Base-by-base conservation (phyloP, 2,113 vertebrate genomes). In the Glaucomys volans region DNA sequence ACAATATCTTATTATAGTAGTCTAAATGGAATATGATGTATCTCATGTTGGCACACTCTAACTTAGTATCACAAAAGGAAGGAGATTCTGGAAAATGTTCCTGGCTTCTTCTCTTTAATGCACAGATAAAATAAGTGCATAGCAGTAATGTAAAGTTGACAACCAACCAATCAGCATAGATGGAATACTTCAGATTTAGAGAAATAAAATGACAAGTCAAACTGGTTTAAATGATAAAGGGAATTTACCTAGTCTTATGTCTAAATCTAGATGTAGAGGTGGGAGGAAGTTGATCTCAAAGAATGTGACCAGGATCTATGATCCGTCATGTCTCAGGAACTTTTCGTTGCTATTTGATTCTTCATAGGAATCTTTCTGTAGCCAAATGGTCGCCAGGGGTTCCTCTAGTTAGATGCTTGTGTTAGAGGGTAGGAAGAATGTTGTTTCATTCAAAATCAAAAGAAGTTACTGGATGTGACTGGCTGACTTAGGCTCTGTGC, bases 191-290 rank as follows among this genome's bases (percentile, higher is more conserved):
- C 17, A 52, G 74, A 92, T 75, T 80, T 83, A 81, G 40, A 95
- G 76, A 91, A 91, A 94, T 57, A 79, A 91, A 91, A 20, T 57
- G 64, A 72, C n/a, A 87, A 57, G 28, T 83, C 57, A 72, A 87
- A 75, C 14, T 47, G 37, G n/a, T 50, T 79, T 86, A 81, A 75
- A 42, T 67, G 18, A 69, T 72, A 66, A 90, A 77, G 37, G 30
- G 11, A 80, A 30, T 57, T 71, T 71, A 57, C 3, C 35, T 28
- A 72, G 42, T 87, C 40, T 83, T 12, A 28, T 72, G 30, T 67
- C 32, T 80, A 91, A 80, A 17, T 90, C 20, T 90, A 64, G 52
- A 66, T n/a, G 59, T 6, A 86, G 35, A 32, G 74, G 9, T 9
- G 77, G 54, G 75, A 57, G 35, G 67, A 95, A 76, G 62, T 8